phyloP scores from a whole-genome alignment of 2,888 invertebrate genomes.

The Drosophila ustulata region DNA sequence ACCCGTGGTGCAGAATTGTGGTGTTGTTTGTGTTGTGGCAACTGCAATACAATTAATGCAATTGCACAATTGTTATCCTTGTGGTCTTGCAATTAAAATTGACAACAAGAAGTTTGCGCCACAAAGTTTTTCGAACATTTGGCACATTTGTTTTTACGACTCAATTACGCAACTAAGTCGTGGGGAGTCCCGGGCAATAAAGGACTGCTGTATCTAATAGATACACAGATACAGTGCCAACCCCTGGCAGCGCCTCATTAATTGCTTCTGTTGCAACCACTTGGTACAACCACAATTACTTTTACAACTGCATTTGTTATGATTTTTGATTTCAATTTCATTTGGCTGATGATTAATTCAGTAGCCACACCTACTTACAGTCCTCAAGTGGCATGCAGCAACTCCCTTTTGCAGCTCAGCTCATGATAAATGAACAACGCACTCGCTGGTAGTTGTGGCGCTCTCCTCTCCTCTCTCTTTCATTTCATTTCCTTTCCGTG shows the following conservation, averaged over 20 bases:
- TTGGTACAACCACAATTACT: conserved; percentile 5
- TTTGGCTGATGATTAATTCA: conserved; percentile 70
- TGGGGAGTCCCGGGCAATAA: conserved; percentile 61
- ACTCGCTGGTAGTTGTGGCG: conserved; percentile 32
- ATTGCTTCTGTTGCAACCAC: conserved; percentile 49
- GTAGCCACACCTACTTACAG: conserved; percentile 66
- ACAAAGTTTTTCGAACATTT: conserved; percentile 73
- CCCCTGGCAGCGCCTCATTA: conserved; percentile 62
- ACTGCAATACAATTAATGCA: conserved; percentile 74
- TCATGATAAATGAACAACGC: conserved; percentile 71
- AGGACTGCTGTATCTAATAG: conserved; percentile 42
- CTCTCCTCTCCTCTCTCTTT: conserved; percentile 29
- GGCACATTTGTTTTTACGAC: conserved; percentile 85
- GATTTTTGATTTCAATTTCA: conserved; percentile 56
- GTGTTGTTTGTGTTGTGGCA: conserved; percentile 45
- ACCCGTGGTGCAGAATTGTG: conserved; percentile 53
- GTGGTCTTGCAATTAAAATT: conserved; percentile 23
- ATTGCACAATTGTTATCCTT: conserved; percentile 73
- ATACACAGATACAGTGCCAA: conserved; percentile 25
- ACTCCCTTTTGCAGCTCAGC: conserved; percentile 17
- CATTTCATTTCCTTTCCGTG: not conserved
- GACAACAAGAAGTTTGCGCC: conserved; percentile 34
- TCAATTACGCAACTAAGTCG: conserved; percentile 83
- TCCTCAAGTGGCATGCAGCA: conserved; percentile 24
- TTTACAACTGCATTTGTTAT: conserved; percentile 60